Evolutionary conservation across 2,113 vertebrate species (phyloP), one percentile per base, ranked within the genome.

Genomic region (Peromyscus polionotus): DNA sequence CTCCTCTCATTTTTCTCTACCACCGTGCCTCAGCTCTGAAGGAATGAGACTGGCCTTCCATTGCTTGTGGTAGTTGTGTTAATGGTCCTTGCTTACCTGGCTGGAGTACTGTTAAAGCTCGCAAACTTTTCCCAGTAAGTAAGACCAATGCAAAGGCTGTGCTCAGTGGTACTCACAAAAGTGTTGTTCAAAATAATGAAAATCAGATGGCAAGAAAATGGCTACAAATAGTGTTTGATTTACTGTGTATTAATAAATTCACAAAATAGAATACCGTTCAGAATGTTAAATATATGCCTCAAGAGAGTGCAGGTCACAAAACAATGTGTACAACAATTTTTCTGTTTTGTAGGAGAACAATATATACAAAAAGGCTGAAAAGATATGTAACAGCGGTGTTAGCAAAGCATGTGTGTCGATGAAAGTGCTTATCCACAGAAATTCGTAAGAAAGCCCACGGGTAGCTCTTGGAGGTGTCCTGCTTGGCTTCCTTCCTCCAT

Each of bases 261-360:
- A 79, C 76, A 67, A n/a, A 93, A 68, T 54, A 72, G 24, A 94
- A 93, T 94, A 75, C 5, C n/a, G 19, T 79, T 7, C 10, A 92
- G 28, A 33, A 63, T 65, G 88, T 75, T 79, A 94, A 98, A 95
- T 86, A 61, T n/a, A 57, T 92, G n/a, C 59, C 48, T 95, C 87
- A 11, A 97, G 90, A 88, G 68, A 91, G 92, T 88, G 19, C 33
- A 80, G 28, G 8, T 65, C 95, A 33, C 36, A 90, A 91, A 96
- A 93, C 45, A 92, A 42, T 84, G 1, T 90, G 48, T 77, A 76
- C 10, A 94, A 6, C 26, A 95, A 89, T n/a, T 83, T 67, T 92
- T 39, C 45, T 83, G 36, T 59, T 87, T 91, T 91, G 3, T 93
- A 86, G 68, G 31, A 76, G 63, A 63, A 86, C 77, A 94, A 67